Conservation (phyloP, 2,888 invertebrate species). For the Zaprionus obscuricornis region DNA sequence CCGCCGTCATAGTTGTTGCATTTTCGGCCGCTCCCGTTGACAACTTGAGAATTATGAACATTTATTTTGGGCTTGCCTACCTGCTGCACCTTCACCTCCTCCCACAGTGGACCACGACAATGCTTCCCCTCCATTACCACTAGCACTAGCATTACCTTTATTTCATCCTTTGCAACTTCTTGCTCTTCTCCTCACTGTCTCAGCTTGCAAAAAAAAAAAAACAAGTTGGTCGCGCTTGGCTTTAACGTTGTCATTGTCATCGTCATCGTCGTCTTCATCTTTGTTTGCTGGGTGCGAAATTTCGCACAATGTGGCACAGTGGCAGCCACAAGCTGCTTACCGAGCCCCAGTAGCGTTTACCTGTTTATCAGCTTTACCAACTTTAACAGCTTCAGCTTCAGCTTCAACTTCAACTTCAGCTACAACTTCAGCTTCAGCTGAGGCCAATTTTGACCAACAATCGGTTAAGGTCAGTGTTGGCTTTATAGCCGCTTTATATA, state of each 20-base stretch:
- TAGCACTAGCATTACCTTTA: conserved; percentile 10
- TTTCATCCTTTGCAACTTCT: too few species aligned
- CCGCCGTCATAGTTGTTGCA: too few species aligned
- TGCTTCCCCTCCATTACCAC: conserved; percentile 8
- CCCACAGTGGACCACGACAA: background rate
- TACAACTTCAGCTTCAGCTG: too few species aligned
- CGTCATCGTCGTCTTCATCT: conserved; percentile 29
- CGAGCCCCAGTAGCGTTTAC: conserved; percentile 33
- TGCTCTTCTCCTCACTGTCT: background rate
- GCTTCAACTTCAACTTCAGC: too few species aligned
- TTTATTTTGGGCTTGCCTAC: conserved; percentile 78
- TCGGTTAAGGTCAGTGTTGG: too few species aligned
- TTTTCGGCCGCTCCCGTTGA: conserved; percentile 72
- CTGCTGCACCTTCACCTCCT: background rate
- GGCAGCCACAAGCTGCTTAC: conserved; percentile 21
- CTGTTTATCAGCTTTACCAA: too few species aligned
- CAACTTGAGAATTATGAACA: conserved; percentile 79
- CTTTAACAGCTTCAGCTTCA: too few species aligned
- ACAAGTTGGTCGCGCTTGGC: conserved; percentile 41
- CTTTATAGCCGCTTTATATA: too few species aligned
- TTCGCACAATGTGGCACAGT: conserved; percentile 57
- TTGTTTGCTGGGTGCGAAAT: conserved; percentile 55
- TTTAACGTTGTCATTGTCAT: background rate
- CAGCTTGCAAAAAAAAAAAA: conserved; percentile 20
- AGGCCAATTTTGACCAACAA: too few species aligned